phyloP scores from a whole-genome alignment of 2,797 vertebrate genomes.

The Okamejei kenojei region DNA sequence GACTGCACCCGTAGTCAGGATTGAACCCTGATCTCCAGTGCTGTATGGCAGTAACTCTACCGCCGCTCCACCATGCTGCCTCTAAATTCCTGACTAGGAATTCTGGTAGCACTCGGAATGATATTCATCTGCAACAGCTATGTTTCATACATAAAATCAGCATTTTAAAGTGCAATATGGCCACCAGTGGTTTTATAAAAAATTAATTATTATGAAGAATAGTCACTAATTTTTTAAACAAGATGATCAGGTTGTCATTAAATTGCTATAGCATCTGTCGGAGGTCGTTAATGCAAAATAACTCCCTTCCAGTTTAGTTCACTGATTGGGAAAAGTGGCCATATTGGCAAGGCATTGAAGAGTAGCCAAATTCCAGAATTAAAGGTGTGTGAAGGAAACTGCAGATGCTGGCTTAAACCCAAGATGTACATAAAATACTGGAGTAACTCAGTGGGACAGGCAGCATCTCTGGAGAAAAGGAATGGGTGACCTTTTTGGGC shows the following conservation, averaged over 20 bases:
- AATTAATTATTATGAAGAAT: not conserved
- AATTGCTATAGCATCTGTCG: too few relatives aligned
- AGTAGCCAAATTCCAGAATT: not conserved
- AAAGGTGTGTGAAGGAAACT: too few relatives aligned
- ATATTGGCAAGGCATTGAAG: not conserved
- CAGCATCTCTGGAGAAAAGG: too few relatives aligned
- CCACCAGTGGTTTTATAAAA: not conserved
- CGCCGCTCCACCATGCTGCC: too few relatives aligned
- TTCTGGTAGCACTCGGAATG: not conserved
- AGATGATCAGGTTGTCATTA: not conserved
- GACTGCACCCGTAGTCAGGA: too few relatives aligned
- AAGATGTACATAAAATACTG: too few relatives aligned
- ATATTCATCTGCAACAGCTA: not conserved
- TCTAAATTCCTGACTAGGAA: too few relatives aligned
- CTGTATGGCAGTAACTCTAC: too few relatives aligned
- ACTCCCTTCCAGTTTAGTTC: not conserved
- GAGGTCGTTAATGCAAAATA: not conserved
- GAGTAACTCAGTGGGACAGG: too few relatives aligned
- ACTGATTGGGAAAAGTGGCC: not conserved
- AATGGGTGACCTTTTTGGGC: too few relatives aligned
- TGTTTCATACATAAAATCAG: not conserved
- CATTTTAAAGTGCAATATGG: not conserved
- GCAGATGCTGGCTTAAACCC: too few relatives aligned
- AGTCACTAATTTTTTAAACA: not conserved
- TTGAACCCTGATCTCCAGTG: too few relatives aligned